Base-by-base conservation (phyloP, 2,113 vertebrate genomes). In the Trochalopteron elliotii region DNA sequence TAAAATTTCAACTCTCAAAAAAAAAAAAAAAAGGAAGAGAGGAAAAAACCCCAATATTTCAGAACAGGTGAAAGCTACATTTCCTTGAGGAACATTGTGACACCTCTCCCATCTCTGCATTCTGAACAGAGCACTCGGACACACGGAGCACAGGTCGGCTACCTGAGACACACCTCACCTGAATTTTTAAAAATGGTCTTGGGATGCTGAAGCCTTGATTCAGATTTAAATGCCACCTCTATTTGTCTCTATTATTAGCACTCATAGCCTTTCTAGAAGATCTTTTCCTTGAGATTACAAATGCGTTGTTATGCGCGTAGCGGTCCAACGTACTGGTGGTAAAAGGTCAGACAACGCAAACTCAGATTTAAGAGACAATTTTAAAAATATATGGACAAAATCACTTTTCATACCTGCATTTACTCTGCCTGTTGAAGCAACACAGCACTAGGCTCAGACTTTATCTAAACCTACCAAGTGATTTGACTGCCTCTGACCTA, bases 141-240 rank as follows among this genome's bases (percentile, higher is more conserved):
- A 13, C 44, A 4, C 0, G 0, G 19, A 55, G 65, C 61, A 16
- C 16, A 14, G 40, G 40, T 15, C n/a, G 10, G 68, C 30, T 35
- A 33, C 59, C 68, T 9, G 42, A 52, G 60, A 53, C 63, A 70
- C 47, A 23, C 18, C 37, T 33, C 60, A 39, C 57, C 35, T 13
- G 11, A 27, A 76, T 37, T 44, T 40, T 30, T 1, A 16, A 28
- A 89, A 82, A 75, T 8, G 16, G 31, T 19, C 25, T 45, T 35
- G 57, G 65, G 17, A 49, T 75, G 49, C 37, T 61, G 57, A 63
- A 93, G 37, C 20, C 40, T 72, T 61, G 83, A 65, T 55, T 80
- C 70, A 70, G 67, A 50, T 87, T 79, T 69, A 83, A 94, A 87
- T 78, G 21, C 19, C 52, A 67, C 19, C 23, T 65, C 59, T 39